Base-by-base conservation (phyloP, 1,140 invertebrate genomes). In the Zaprionus taronus region DNA sequence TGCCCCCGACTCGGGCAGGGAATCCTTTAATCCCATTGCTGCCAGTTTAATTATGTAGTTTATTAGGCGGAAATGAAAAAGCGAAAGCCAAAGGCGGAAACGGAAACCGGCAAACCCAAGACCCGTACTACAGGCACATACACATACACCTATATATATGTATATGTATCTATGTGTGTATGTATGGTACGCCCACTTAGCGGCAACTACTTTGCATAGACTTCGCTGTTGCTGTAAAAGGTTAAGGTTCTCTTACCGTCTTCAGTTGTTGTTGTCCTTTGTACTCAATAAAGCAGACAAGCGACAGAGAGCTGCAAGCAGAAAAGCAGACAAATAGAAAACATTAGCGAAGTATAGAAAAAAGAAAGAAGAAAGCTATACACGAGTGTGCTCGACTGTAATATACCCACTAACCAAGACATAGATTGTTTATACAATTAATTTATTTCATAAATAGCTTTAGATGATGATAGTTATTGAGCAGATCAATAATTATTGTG, bases 1-100 rank as follows among this genome's bases (percentile, higher is more conserved):
- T 41, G 34, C 17, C 64, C 38, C 28, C 51, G 62, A 57, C 67
- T 31, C 34, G 53, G 62, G 67, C 70, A 31, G 67, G 76, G 86
- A 91, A 91, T 91, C 86, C 86, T 91, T 91, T 91, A 91, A 91
- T 91, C 86, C 86, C 83, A 87, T 91, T 91, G 84, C 87, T 91
- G 86, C 80, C 83, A 91, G 87, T 91, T 91, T 91, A 91, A 91
- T 91, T 91, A 91, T 91, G 86, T 91, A 91, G 86, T 91, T 91
- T 91, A 91, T 91, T 91, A 91, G 83, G 86, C 86, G 86, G 86
- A 91, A 91, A 91, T 91, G 86, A 91, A 91, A 91, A 91, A 91
- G 86, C 86, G 86, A 91, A 91, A 91, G 82, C 86, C 79, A 86
- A 90, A 86, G 72, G 74, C 86, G 79, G 80, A 86, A 91, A 77